Conservation (phyloP, 2,113 vertebrate genomes). For the Melospiza melodia region DNA sequence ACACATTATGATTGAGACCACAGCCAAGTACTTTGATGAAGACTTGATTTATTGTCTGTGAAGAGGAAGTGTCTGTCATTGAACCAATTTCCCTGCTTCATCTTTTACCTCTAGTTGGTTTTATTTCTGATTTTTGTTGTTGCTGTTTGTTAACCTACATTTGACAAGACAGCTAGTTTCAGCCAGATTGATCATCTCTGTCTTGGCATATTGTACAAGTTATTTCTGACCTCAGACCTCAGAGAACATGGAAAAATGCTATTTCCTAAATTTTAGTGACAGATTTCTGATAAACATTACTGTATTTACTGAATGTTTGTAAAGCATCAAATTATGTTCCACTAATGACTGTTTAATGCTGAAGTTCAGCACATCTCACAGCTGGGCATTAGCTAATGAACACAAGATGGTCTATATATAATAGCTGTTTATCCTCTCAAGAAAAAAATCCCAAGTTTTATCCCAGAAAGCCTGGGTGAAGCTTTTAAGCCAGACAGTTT, state of each 20-base stretch:
- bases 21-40: neutral
- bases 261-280: neutral
- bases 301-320: neutral
- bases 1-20: neutral
- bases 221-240: neutral
- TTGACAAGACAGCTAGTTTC: neutral
- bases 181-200: neutral
- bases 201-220: neutral
- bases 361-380: constrained; percentile 27
- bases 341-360: neutral
- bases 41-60: neutral
- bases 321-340: neutral
- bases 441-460: neutral
- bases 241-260: neutral
- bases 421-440: constrained; percentile 17
- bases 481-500: constrained; percentile 20
- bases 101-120: neutral
- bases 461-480: neutral
- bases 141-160: neutral
- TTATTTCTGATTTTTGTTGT: neutral
- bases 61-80: neutral
- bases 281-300: neutral
- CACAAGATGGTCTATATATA: neutral
- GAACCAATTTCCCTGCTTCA: neutral
- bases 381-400: constrained; percentile 40